Evolutionary conservation across 2,888 invertebrate genomes (phyloP), one percentile per base, ranked within the genome.

Genomic region (Heliconius ismenius): DNA sequence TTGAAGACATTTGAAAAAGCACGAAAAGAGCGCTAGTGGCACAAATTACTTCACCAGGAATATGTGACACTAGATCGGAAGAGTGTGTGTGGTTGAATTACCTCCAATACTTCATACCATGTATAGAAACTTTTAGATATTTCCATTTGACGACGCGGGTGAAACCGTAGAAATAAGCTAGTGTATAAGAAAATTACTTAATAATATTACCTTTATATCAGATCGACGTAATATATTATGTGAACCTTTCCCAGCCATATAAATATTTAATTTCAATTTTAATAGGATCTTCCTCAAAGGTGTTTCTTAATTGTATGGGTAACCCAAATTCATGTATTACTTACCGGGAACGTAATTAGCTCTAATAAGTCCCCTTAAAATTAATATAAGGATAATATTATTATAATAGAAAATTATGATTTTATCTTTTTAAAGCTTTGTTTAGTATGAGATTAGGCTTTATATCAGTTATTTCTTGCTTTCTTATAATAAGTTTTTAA

Each of bases 201-300:
- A 49, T 49, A 18, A 49, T 49, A 49, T 21, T 18, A 49, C 7
- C 49, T 7, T 49, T 49, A 49, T 21, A 49, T 43, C 15, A 43
- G 15, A 43, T 43, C 15, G 15, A 43, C 18, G 15, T 49, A 7
- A 49, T 21, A 49, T 62, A 62, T 62, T 36, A 65, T 65, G n/a
- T 39, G 81, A 80, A 77, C 81, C 80, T 80, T 73, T 39, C 32
- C 18, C 39, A 64, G 77, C 80, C 77, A 63, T 78, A 77, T 82
- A 83, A 83, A 83, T 82, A 82, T 83, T 83, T 83, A 81, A 79
- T 67, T 83, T 82, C 77, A 80, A 82, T 83, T 83, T 81, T 83
- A 82, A 83, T 81, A 82, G 81, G 81, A 82, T 83, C 74, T 81
- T 69, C 73, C 78, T 78, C 81, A 81, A 81, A 81, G 81, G 74